Evolutionary conservation across 2,797 vertebrate species (phyloP), one percentile per base, ranked within the genome.

Genomic region (Phrynocephalus vlangalii): DNA sequence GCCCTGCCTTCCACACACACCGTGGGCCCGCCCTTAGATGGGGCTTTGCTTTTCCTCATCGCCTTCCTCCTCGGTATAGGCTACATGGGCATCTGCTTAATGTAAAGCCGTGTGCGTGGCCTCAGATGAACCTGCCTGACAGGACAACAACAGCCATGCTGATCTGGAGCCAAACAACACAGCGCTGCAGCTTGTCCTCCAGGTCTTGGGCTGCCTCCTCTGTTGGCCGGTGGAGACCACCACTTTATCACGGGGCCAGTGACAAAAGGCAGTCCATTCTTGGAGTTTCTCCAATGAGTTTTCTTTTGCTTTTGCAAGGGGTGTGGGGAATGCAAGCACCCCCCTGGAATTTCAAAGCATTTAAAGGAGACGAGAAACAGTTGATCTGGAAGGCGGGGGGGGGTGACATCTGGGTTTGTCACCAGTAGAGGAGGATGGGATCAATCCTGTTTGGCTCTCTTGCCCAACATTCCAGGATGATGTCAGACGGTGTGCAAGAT

Each of bases 211-310:
- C 60, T 56, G 56, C 56, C 88, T 93, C 9, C 1, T 91, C 82
- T 95, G 90, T 94, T 90, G 88, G 91, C 75, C 81, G 84, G 92
- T 93, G 92, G 94, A 91, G 93, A 93, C 83, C 84, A 48, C 22
- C 0, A 6, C 81, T 88, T 91, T 82, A 93, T 94, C 91, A 91
- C 84, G 79, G 83, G 38, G 38, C 38, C 38, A 78, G 89, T 94
- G 94, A 95, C 90, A 95, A 94, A 93, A 95, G 92, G 50, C 94
- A 94, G 91, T 94, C 94, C 91, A 44, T 76, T 92, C 28, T 89
- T 84, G 75, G 56, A 87, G 82, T 90, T 92, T 79, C 79, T 88
- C 79, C 28, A 6, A 81, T 84, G 86, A 82, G 68, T 91, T 87
- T 90, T 50, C 38, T 9, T 56, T 56, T 56, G 63, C 30, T 82